Evolutionary conservation across 1,140 invertebrate species (phyloP).

Genomic region (Liolophura sinensis): DNA sequence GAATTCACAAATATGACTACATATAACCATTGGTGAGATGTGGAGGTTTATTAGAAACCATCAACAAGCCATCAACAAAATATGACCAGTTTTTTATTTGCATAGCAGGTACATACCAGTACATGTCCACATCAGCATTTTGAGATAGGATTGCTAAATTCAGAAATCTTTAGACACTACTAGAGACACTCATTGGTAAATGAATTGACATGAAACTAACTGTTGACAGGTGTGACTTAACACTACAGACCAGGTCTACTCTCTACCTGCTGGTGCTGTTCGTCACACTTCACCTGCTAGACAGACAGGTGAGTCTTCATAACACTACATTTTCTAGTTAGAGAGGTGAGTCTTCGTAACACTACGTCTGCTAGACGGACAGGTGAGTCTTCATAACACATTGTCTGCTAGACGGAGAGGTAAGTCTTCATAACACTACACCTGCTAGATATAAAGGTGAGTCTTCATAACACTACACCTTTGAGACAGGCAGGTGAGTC

Average conservation of each 20-base stretch:
- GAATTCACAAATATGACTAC: too few relatives aligned
- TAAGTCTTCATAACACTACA: background rate
- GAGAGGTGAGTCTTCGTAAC: background rate
- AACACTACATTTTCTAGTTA: background rate
- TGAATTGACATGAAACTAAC: too few relatives aligned
- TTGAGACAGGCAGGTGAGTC: background rate
- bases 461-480: conserved; percentile 1
- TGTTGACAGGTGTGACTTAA: conserved; percentile 20
- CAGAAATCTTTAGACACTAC: too few relatives aligned
- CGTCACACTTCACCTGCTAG: conserved; percentile 38
- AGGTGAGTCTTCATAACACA: background rate
- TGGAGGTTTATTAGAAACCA: too few relatives aligned
- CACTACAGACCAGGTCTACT: conserved; percentile 19
- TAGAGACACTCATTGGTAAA: too few relatives aligned
- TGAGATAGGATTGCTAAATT: too few relatives aligned
- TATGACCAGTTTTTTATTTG: too few relatives aligned
- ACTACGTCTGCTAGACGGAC: background rate
- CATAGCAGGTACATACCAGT: too few relatives aligned
- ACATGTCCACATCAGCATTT: too few relatives aligned
- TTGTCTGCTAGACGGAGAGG: background rate
- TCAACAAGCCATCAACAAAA: too few relatives aligned
- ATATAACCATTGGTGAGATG: too few relatives aligned
- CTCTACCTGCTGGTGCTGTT: conserved; percentile 35
- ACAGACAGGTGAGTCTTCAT: conserved; percentile 37
- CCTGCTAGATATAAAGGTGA: background rate